Percentiles rank a stretch among this genome's conserved stretches.
Conservation (phyloP, 2,888 invertebrate species). For the Frankliniella intonsa region DNA sequence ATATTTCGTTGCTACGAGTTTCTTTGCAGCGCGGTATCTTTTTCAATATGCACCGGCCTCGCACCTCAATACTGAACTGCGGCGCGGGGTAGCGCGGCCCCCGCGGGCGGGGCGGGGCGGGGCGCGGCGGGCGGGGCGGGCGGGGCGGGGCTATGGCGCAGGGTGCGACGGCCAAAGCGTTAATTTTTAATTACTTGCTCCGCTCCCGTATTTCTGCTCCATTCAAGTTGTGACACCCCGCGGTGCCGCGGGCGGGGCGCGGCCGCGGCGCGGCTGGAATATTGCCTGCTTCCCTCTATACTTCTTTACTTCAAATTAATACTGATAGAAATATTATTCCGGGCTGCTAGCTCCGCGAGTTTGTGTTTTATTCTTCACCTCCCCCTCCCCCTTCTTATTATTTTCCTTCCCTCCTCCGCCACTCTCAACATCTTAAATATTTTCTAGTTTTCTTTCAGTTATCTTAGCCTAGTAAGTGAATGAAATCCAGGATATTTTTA, state of each 20-base stretch:
- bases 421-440: no score
- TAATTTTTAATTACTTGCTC: constrained; percentile 15
- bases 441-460: no score
- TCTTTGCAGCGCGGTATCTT: no score
- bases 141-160: neutral
- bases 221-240: constrained; percentile 8
- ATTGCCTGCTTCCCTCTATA: neutral
- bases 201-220: neutral
- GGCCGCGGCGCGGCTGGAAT: neutral
- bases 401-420: neutral
- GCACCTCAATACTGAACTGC: no score
- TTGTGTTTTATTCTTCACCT: neutral
- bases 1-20: no score
- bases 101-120: neutral
- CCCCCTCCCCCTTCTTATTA: neutral
- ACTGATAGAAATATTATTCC: constrained; percentile 20
- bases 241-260: neutral
- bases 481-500: no score
- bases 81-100: neutral
- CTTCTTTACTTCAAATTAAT: constrained; percentile 8
- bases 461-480: no score
- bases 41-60: no score
- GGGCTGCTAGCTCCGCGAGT: neutral
- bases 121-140: neutral
- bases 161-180: neutral